Evolutionary conservation across 1,140 invertebrate genomes (phyloP).

Genomic region (Drosophila ananassae): DNA sequence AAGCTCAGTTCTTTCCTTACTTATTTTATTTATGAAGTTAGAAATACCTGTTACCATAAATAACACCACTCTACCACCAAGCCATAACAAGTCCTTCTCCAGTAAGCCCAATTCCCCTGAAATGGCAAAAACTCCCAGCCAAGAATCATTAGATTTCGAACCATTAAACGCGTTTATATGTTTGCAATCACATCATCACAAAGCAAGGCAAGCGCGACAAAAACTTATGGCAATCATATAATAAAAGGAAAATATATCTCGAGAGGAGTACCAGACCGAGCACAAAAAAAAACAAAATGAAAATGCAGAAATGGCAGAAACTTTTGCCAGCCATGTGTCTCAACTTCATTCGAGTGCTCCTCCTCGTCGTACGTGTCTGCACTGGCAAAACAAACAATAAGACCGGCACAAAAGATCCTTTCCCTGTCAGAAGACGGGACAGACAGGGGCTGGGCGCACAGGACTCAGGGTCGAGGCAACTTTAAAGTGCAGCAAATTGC

Average conservation of each 20-base stretch:
- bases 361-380: conserved; percentile 44
- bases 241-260: conserved; percentile 54
- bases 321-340: conserved; percentile 48
- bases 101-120: not conserved
- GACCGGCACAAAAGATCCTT: conserved; percentile 22
- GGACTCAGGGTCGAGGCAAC: conserved; percentile 8
- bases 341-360: conserved; percentile 51
- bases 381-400: conserved; percentile 53
- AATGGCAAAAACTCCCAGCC: conserved; percentile 6
- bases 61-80: too few species aligned
- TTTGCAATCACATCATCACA: conserved; percentile 49
- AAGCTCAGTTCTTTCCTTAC: too few species aligned
- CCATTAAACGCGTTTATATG: conserved; percentile 51
- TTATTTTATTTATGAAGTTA: too few species aligned
- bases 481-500: conserved; percentile 59
- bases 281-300: conserved; percentile 1
- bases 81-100: not conserved
- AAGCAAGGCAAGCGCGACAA: conserved; percentile 53
- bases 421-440: not conserved
- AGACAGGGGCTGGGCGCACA: too few species aligned
- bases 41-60: too few species aligned
- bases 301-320: conserved; percentile 30
- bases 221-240: conserved; percentile 61
- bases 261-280: conserved; percentile 1
- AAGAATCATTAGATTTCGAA: conserved; percentile 29